These are phyloP conservation scores for Adrianichthys oophorus DNA, from an alignment of 2,797 vertebrate species.

Conservation along the genomic window DNA sequence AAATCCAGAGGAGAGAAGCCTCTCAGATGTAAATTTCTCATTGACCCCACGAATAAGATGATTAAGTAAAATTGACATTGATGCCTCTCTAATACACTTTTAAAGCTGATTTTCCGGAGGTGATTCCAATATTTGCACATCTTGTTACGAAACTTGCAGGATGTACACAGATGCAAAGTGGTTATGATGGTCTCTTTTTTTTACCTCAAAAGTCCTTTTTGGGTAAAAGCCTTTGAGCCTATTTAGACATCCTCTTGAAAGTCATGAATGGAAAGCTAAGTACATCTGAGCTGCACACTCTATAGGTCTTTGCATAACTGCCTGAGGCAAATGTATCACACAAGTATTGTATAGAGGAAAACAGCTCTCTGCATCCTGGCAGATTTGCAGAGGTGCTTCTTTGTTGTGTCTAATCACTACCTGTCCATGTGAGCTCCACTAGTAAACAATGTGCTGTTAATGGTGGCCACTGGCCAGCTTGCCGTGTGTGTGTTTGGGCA, in stretches of 20 bases:
- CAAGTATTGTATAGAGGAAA: constrained; percentile 4
- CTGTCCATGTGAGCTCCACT: constrained; percentile 59
- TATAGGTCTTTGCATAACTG: constrained; percentile 22
- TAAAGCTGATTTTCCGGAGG: constrained; percentile 1
- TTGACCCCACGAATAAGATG: background rate
- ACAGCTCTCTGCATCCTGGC: constrained; percentile 19
- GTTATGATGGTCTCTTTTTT: constrained; percentile 32
- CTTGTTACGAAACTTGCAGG: constrained; percentile 17
- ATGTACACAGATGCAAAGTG: constrained; percentile 23
- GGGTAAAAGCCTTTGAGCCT: constrained; percentile 34
- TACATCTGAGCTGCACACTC: constrained; percentile 36
- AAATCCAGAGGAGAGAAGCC: background rate
- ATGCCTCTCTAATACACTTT: constrained; percentile 15
- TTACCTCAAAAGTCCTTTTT: constrained; percentile 17
- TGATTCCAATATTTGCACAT: constrained; percentile 13
- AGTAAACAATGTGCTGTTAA: constrained; percentile 48
- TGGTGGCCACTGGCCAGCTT: constrained; percentile 25
- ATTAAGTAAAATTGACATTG: background rate
- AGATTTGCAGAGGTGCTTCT: constrained; percentile 60
- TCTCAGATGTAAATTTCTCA: constrained; percentile 11
- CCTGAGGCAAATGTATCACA: constrained; percentile 11
- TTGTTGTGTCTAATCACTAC: constrained; percentile 68
- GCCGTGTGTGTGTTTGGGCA: background rate
- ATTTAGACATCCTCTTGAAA: constrained; percentile 53
- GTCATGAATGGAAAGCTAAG: constrained; percentile 44